A percentile compares a stretch with the other conserved stretches of the same genome.
Conservation (phyloP, 53 echinoderm and acorn worm genomes). For the Astropecten irregularis region DNA sequence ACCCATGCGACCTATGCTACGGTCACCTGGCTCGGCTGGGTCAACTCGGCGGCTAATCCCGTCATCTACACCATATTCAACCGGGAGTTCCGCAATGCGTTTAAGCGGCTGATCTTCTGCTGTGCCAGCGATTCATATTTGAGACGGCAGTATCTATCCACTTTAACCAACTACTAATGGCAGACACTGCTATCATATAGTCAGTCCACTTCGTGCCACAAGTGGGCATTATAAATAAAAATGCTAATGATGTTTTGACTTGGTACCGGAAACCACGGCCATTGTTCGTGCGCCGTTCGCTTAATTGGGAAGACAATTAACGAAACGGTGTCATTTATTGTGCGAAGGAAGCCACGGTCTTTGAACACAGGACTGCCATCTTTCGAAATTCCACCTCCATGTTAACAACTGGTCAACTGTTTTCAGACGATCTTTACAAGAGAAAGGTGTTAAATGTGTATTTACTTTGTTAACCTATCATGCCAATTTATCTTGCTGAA, state of each 20-base stretch:
- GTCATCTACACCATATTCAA: conserved; percentile 97
- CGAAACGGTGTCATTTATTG: too few relatives aligned
- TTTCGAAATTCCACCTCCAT: too few relatives aligned
- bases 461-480: neutral
- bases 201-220: conserved; percentile 1
- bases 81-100: conserved; percentile 91
- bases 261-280: neutral
- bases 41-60: conserved; percentile 94
- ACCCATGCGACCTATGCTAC: conserved; percentile 74
- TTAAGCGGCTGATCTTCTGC: conserved; percentile 80
- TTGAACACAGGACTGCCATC: too few relatives aligned
- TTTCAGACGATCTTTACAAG: too few relatives aligned
- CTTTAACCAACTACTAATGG: conserved; percentile 58
- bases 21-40: conserved; percentile 98
- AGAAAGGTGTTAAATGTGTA: too few relatives aligned
- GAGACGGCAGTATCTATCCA: conserved; percentile 57
- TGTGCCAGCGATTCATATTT: conserved; percentile 53
- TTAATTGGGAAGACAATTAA: conserved; percentile 4
- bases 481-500: neutral
- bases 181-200: too few relatives aligned
- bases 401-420: too few relatives aligned
- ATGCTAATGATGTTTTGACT: conserved; percentile 20
- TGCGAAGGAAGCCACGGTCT: too few relatives aligned
- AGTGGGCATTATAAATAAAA: neutral
- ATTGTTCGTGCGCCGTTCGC: neutral